Conservation (phyloP, 2,113 vertebrate genomes). For the Heteronetta atricapilla region DNA sequence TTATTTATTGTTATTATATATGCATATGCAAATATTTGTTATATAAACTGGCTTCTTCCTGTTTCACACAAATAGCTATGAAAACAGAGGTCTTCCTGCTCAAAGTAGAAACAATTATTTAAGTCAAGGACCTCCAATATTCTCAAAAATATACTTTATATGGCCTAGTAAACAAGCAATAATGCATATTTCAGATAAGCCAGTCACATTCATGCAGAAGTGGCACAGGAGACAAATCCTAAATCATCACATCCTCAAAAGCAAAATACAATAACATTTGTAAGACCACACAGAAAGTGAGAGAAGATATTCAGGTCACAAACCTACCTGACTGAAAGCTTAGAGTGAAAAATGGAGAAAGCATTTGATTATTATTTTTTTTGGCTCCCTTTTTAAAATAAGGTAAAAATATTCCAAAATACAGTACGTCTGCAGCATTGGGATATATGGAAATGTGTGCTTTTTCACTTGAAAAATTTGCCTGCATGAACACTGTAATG, state of each 20-base stretch:
- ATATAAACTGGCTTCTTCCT: background rate
- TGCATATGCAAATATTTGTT: too few relatives aligned
- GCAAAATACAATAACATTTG: background rate
- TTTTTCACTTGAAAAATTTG: background rate
- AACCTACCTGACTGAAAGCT: conserved; percentile 37
- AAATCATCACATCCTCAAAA: background rate
- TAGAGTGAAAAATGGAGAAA: conserved; percentile 21
- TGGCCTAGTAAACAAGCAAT: background rate
- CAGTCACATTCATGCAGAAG: conserved; percentile 22
- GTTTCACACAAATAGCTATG: background rate
- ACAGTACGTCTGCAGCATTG: background rate
- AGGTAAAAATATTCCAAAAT: conserved; percentile 6
- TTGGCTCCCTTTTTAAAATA: background rate
- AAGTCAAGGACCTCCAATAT: background rate
- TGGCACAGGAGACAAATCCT: background rate
- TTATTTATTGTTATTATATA: too few relatives aligned
- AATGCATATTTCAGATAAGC: background rate
- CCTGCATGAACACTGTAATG: background rate
- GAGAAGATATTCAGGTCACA: conserved; percentile 39
- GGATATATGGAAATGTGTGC: background rate
- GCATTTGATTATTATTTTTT: conserved; percentile 33
- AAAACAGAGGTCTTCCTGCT: background rate
- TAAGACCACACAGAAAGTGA: background rate
- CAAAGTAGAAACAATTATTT: conserved; percentile 13
- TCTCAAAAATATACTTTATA: background rate